Conservation (phyloP, 2,888 invertebrate species). For the Ophioninae sp. region DNA sequence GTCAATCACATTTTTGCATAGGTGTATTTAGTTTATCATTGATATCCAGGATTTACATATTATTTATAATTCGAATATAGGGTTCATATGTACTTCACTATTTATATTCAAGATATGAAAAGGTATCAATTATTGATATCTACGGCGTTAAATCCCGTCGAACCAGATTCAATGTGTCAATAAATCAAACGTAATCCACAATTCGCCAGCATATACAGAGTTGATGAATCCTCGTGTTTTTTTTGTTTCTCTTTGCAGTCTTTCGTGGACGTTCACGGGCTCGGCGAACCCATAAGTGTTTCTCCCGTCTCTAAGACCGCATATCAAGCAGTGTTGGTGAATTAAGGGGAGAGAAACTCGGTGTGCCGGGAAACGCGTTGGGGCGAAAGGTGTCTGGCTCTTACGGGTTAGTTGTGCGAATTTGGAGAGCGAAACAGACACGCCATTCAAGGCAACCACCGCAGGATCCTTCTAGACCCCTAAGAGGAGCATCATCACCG, state of each 20-base stretch:
- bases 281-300: constrained; percentile 6
- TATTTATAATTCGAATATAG: too few relatives aligned
- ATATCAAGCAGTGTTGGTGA: constrained; percentile 17
- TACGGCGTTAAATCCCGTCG: too few relatives aligned
- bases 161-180: background rate
- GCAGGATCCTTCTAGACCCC: constrained; percentile 24
- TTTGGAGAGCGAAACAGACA: constrained; percentile 44
- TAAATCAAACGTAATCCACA: background rate
- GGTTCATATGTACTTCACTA: too few relatives aligned
- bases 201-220: background rate
- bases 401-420: constrained; percentile 50
- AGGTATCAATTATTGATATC: too few relatives aligned
- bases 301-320: constrained; percentile 4
- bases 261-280: background rate
- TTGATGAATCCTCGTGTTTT: background rate
- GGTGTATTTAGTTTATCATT: too few relatives aligned
- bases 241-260: background rate
- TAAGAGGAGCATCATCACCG: constrained; percentile 30
- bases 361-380: constrained; percentile 22
- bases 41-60: too few relatives aligned
- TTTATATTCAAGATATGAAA: too few relatives aligned
- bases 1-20: too few relatives aligned
- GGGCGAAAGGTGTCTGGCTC: constrained; percentile 20
- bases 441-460: constrained; percentile 28
- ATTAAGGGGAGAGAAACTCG: constrained; percentile 45